These are phyloP conservation scores for Drosophila mauritiana DNA, from an alignment of 1,140 invertebrate species.

Conservation along the genomic window DNA sequence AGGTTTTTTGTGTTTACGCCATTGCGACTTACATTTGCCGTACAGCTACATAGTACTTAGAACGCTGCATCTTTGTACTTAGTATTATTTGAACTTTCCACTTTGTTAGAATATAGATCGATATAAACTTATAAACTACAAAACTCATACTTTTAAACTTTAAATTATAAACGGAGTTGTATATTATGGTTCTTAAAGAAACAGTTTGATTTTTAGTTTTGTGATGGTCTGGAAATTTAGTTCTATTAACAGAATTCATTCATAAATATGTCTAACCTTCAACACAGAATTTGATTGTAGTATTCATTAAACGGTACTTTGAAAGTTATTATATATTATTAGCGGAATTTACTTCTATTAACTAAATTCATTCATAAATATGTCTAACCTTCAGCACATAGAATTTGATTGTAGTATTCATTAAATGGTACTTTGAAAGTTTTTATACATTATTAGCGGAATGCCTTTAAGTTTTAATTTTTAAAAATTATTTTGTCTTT, in stretches of 20 bases:
- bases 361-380: neutral
- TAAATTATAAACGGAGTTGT: no score
- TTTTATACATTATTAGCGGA: conserved; percentile 13
- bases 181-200: no score
- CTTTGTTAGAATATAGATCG: no score
- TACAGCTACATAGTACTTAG: no score
- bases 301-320: conserved; percentile 18
- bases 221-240: neutral
- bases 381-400: conserved; percentile 3
- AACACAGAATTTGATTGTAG: conserved; percentile 8
- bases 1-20: no score
- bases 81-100: no score
- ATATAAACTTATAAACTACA: no score
- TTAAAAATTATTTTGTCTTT: conserved; percentile 8
- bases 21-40: no score
- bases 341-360: conserved; percentile 13
- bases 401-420: conserved; percentile 18
- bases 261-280: neutral
- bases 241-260: conserved; percentile 1
- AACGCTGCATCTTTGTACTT: no score
- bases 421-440: conserved; percentile 17
- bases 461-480: conserved; percentile 48
- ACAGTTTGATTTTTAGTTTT: neutral
- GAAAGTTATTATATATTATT: conserved; percentile 15
- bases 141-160: no score